Conservation (phyloP, 1,140 invertebrate species). For the Lepidostoma basale region DNA sequence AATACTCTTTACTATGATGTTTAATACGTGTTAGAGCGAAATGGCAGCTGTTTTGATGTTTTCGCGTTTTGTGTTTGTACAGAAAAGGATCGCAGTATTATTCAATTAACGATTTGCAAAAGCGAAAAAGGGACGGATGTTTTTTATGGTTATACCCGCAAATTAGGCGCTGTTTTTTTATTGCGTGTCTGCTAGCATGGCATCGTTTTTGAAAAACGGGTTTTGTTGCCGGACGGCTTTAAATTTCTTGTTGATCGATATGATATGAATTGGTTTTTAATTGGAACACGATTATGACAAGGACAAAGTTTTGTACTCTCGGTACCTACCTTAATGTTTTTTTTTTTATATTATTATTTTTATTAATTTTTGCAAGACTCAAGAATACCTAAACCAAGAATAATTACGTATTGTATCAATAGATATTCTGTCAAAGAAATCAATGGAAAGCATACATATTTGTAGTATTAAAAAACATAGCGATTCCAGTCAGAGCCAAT, state of each 20-base stretch:
- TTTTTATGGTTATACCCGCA: background rate
- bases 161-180: slow-evolving; percentile 4
- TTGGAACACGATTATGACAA: background rate
- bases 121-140: background rate
- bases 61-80: background rate
- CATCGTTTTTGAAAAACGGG: background rate
- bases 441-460: no score
- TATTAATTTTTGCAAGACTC: no score
- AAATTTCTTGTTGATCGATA: background rate
- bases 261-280: slow-evolving; percentile 11
- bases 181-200: background rate
- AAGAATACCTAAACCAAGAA: no score
- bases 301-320: no score
- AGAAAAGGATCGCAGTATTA: slow-evolving; percentile 13
- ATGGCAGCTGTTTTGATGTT: background rate
- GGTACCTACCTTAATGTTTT: no score
- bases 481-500: no score
- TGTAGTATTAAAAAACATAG: no score
- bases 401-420: no score
- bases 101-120: slow-evolving; percentile 2
- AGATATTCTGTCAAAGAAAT: no score
- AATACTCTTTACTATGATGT: background rate
- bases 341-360: no score
- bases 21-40: no score
- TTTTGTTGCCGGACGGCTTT: background rate